Base-by-base conservation (phyloP, 2,888 invertebrate genomes). In the Parelbella ahira region DNA sequence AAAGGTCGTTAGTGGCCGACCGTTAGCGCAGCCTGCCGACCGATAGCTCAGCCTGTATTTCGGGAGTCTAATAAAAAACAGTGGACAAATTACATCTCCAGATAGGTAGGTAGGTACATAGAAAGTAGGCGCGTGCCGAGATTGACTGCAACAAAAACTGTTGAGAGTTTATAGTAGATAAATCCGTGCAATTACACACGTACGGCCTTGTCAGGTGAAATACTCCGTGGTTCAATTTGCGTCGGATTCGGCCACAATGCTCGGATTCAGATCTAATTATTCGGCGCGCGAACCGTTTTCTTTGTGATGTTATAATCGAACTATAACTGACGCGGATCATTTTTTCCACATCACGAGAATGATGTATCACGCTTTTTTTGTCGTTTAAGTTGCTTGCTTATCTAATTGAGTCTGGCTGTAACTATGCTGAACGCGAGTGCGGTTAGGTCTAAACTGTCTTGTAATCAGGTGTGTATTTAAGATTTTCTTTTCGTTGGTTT, bases 101-200 rank as follows among this genome's bases (percentile, higher is more conserved):
- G 66, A 42, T 41, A 33, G 33, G 62, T 69, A 65, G 66, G 34
- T 41, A 33, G 33, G 62, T 69, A 64, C 66, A 67, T 82, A 82
- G 84, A 83, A 82, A 83, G 84, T 73, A 68, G 74, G 77, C 84
- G 72, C 86, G 86, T 84, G 84, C 84, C 74, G 64, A 47, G 60
- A 50, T 54, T 49, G 46, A 25, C 39, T 11, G 7, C 56, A 48
- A 75, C 72, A 83, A 84, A 86, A 83, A 82, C 64, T 64, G 49
- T 60, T 56, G 62, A 67, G 63, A 71, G 69, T 65, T 68, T 71
- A 68, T 68, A 74, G 70, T 73, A 63, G 67, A 74, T 74, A 74
- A 84, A 80, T 79, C 81, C 77, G 76, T 80, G 74, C 80, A 75
- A 82, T 83, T 79, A 79, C 76, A 79, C 86, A 86, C 82, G 82